Percentiles rank a stretch among this genome's conserved stretches.
phyloP scores from a whole-genome alignment of 2,888 invertebrate genomes.

The Hipparchia semele region DNA sequence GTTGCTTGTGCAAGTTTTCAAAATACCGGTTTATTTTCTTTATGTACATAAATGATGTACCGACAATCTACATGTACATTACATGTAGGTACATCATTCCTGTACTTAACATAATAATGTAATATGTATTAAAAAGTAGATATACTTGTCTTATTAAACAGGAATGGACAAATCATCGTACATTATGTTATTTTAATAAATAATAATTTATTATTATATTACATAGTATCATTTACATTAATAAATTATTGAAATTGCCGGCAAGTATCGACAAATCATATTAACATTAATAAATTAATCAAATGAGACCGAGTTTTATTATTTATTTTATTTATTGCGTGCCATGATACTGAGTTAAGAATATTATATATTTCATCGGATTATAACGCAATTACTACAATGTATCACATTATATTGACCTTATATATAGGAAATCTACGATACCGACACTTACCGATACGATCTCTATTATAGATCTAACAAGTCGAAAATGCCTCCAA shows the following conservation, averaged over 20 bases:
- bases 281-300: not conserved
- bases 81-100: no score
- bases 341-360: not conserved
- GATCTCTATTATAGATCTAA: no score
- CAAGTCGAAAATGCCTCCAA: no score
- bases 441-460: no score
- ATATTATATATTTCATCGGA: not conserved
- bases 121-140: no score
- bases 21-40: not conserved
- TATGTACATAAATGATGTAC: no score
- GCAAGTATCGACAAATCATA: constrained; percentile 1
- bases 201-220: not conserved
- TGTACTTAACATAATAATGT: no score
- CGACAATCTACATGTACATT: no score
- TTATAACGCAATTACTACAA: not conserved
- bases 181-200: not conserved
- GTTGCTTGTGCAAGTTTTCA: not conserved
- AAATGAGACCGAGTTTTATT: not conserved
- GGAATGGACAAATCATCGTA: not conserved
- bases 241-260: constrained; percentile 5
- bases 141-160: not conserved
- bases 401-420: not conserved
- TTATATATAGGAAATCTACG: not conserved
- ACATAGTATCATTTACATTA: not conserved
- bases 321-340: not conserved